A percentile compares a stretch with the other conserved stretches of the same genome.
phyloP scores from a whole-genome alignment of 2,888 invertebrate genomes.

The Tribolium freemani region DNA sequence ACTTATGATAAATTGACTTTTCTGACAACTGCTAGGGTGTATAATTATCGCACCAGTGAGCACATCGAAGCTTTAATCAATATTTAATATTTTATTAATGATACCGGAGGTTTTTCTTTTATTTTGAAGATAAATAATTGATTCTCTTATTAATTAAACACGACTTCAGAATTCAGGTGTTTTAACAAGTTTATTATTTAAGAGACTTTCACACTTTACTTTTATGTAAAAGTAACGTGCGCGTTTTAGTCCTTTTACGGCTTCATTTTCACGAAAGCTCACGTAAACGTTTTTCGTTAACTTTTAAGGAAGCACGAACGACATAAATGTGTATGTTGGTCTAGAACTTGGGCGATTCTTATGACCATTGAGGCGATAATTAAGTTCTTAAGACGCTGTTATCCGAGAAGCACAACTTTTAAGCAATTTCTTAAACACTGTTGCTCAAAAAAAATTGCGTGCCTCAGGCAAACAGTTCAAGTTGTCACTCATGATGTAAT shows the following conservation, averaged over 20 bases:
- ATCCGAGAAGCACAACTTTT: background rate
- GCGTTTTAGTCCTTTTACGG: background rate
- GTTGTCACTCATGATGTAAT: too few species aligned
- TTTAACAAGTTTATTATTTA: background rate
- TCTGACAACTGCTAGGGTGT: background rate
- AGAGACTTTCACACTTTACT: background rate
- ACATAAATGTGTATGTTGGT: background rate
- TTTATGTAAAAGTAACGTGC: background rate
- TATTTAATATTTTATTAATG: background rate
- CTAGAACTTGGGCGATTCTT: background rate
- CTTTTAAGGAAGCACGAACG: conserved; percentile 9
- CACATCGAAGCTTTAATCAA: background rate
- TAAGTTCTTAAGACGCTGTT: background rate
- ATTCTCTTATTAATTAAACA: background rate
- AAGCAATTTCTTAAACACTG: background rate
- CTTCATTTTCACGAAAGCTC: background rate
- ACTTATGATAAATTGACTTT: conserved; percentile 1
- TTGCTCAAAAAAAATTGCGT: background rate
- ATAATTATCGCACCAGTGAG: background rate
- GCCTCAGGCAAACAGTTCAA: too few species aligned
- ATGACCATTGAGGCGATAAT: background rate
- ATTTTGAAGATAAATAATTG: background rate
- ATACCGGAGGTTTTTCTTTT: background rate
- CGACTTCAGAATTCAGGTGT: background rate
- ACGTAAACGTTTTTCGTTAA: conserved; percentile 1